Conservation (phyloP, 1,140 invertebrate genomes). For the Belonocnema kinseyi region DNA sequence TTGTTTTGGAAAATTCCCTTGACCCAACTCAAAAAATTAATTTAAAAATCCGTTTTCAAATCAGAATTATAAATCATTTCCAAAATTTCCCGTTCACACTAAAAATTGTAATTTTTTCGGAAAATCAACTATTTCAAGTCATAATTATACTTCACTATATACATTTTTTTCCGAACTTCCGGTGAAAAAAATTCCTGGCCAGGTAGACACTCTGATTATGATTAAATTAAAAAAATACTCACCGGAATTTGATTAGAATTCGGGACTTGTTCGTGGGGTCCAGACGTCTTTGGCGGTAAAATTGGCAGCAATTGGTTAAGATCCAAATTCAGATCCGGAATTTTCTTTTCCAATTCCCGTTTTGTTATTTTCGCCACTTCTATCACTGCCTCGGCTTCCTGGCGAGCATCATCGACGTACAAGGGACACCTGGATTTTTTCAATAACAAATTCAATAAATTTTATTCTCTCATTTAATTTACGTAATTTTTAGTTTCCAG, state of each 20-base stretch:
- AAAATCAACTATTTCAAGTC: too few relatives aligned
- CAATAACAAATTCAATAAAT: neutral
- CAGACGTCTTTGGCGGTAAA: neutral
- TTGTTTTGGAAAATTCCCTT: too few relatives aligned
- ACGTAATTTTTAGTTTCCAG: too few relatives aligned
- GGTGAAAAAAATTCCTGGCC: too few relatives aligned
- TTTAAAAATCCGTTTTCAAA: too few relatives aligned
- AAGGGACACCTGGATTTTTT: slow-evolving; percentile 22
- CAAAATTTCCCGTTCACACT: too few relatives aligned
- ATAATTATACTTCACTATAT: too few relatives aligned
- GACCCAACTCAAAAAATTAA: too few relatives aligned
- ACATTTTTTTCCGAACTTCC: too few relatives aligned
- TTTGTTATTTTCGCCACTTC: neutral
- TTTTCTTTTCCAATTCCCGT: neutral
- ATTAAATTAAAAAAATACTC: neutral
- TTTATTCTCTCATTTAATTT: neutral
- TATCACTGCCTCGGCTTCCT: neutral
- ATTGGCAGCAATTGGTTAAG: neutral
- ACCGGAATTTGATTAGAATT: neutral
- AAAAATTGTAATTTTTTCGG: too few relatives aligned
- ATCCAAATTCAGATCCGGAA: neutral
- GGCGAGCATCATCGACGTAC: neutral
- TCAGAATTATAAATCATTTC: too few relatives aligned
- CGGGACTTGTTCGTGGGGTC: neutral
- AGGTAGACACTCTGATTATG: too few relatives aligned